These are phyloP conservation scores for Apamea epomidion DNA, from an alignment of 2,888 invertebrate genomes.

Conservation along the genomic window DNA sequence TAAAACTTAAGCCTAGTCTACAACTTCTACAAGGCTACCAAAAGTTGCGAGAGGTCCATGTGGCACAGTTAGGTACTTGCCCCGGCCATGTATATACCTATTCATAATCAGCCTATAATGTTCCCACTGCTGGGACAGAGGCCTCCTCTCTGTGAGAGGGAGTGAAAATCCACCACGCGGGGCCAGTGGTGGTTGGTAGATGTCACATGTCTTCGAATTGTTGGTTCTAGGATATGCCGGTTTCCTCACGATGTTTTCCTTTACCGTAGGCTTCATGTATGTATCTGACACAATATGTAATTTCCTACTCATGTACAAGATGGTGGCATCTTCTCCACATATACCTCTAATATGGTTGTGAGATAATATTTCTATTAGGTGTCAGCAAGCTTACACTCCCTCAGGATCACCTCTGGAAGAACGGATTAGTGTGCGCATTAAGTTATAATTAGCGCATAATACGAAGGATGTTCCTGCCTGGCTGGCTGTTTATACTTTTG, in stretches of 20 bases:
- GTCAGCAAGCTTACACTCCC: conserved; percentile 24
- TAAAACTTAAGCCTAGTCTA: not conserved
- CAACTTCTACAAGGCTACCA: not conserved
- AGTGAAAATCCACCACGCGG: not conserved
- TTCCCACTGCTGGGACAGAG: too few relatives aligned
- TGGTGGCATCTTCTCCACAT: not conserved
- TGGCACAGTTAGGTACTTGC: not conserved
- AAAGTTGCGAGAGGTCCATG: not conserved
- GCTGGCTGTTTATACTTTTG: not conserved
- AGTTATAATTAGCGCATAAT: conserved; percentile 14
- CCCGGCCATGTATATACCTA: not conserved
- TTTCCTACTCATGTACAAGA: not conserved
- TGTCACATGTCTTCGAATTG: not conserved
- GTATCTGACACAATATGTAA: not conserved
- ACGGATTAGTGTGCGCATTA: conserved; percentile 12
- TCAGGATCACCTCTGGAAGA: not conserved
- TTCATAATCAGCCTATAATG: not conserved
- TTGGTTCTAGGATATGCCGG: not conserved
- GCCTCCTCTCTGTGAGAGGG: not conserved
- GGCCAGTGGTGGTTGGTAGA: not conserved
- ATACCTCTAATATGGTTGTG: not conserved
- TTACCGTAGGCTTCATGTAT: not conserved
- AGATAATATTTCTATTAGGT: conserved; percentile 13
- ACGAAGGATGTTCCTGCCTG: not conserved
- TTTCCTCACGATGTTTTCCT: not conserved